Base-by-base conservation (phyloP, 1,140 invertebrate species). In the Trigoniulus corallinus region DNA sequence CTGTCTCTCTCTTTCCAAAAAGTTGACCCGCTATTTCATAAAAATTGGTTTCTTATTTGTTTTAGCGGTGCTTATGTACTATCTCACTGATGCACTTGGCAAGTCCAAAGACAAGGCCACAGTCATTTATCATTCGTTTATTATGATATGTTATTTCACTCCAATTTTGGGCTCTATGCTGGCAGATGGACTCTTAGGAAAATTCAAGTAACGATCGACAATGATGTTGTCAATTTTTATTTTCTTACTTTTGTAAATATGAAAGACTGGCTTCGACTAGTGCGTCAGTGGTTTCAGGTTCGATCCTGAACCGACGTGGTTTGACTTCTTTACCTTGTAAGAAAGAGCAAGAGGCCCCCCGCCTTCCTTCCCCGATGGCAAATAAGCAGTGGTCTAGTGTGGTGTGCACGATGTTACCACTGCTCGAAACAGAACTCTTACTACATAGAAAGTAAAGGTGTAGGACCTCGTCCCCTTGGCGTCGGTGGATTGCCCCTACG, bases 81-180 rank as follows among this genome's bases (percentile, higher is more conserved):
- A 92, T 65, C 68, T 93, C 4, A 71, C 67, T 1, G 74, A 80
- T 26, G 73, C 80, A 41, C 67, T 92, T 7, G 56, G 65, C 0
- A 87, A 79, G 54, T 59, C 59, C 1, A 74, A 82, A 50, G 70
- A 80, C 27, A 66, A 67, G 0, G 74, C 87, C 0, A 92, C 84
- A 2, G 74, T 85, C 2, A 75, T 86, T 7, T 95, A 83, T 63
- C 88, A 95, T 64, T 59, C 72, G 0, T 95, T 92, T 62, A 72
- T 74, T 7, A 84, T 81, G 67, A 64, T 88, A n/a, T 82, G 82
- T 21, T 94, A 91, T 61, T 82, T 91, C 59, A 86, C 83, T 27
- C 87, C 88, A 0, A 53, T 94, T 10, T 61, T 92, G 23, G 89
- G 91, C 0, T 88, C 88, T 0, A 81, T 93, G 46, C 56, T 93